Conservation (phyloP, 2,113 vertebrate genomes). For the Ammospiza caudacuta region DNA sequence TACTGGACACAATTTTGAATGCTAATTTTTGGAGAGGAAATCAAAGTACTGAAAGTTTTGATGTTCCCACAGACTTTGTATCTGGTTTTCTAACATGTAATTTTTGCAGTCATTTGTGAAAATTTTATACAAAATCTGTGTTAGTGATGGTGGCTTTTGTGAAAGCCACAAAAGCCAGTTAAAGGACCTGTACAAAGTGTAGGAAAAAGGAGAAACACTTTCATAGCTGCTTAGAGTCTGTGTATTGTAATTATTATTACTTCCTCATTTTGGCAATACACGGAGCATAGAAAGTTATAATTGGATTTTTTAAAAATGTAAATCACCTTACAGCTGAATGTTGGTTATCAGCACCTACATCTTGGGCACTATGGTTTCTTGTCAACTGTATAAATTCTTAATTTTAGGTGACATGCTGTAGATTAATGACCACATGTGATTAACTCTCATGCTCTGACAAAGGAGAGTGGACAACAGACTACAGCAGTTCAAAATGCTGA, state of each 20-base stretch:
- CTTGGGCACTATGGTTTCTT: neutral
- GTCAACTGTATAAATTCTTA: neutral
- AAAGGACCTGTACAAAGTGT: neutral
- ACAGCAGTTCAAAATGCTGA: neutral
- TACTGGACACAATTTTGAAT: neutral
- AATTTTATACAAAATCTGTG: neutral
- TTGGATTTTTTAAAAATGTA: neutral
- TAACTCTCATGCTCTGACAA: neutral
- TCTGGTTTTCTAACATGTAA: neutral
- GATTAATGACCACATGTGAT: neutral
- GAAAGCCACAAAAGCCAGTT: neutral
- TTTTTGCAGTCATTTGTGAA: neutral
- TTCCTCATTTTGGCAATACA: neutral
- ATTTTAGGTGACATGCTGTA: neutral
- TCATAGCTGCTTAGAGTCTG: neutral
- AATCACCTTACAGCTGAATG: neutral
- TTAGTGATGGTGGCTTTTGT: neutral
- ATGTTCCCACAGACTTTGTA: neutral
- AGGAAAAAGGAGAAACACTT: neutral
- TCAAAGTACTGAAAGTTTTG: neutral
- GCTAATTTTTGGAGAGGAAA: neutral
- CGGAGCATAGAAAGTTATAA: neutral
- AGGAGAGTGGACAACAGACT: neutral
- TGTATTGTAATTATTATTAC: neutral
- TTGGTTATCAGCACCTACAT: neutral